Evolutionary conservation across 2,888 invertebrate genomes (phyloP).

Genomic region (Nebria brevicollis): DNA sequence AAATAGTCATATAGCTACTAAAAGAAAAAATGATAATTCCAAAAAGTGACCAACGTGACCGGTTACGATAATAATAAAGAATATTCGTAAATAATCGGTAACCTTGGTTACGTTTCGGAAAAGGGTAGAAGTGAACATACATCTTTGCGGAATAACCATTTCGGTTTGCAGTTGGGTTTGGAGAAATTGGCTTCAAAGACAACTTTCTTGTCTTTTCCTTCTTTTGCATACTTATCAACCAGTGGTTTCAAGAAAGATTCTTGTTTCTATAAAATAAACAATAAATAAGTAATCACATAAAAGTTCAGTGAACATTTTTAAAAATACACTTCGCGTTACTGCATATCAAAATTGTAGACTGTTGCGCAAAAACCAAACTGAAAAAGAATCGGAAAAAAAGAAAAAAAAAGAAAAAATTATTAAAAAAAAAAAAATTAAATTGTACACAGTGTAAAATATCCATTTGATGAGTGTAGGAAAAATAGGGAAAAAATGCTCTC

Average conservation of each 20-base stretch:
- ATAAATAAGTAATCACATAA: conserved; percentile 42
- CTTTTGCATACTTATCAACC: conserved; percentile 92
- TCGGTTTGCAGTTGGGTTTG: conserved; percentile 94
- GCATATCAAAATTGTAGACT: conserved; percentile 56
- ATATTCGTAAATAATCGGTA: not conserved
- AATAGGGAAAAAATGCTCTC: conserved; percentile 51
- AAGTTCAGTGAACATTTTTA: conserved; percentile 34
- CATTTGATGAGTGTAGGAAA: conserved; percentile 41
- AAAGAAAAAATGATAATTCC: not conserved
- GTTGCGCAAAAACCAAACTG: conserved; percentile 57
- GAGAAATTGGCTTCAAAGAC: conserved; percentile 94
- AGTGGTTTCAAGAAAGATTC: conserved; percentile 94
- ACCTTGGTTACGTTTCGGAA: not conserved
- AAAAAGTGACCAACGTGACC: not conserved
- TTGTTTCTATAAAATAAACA: conserved; percentile 76
- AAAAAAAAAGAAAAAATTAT: conserved; percentile 47
- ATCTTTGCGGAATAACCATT: conserved; percentile 92
- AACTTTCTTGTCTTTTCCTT: conserved; percentile 96
- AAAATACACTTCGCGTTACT: conserved; percentile 49
- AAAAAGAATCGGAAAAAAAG: conserved; percentile 53
- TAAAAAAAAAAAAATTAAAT: not conserved
- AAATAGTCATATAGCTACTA: not conserved
- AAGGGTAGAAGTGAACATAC: conserved; percentile 69
- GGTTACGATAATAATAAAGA: conserved; percentile 8
- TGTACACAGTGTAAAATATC: conserved; percentile 50